These are phyloP conservation scores for Piezodorus guildinii DNA, from an alignment of 1,140 invertebrate genomes.

Conservation along the genomic window DNA sequence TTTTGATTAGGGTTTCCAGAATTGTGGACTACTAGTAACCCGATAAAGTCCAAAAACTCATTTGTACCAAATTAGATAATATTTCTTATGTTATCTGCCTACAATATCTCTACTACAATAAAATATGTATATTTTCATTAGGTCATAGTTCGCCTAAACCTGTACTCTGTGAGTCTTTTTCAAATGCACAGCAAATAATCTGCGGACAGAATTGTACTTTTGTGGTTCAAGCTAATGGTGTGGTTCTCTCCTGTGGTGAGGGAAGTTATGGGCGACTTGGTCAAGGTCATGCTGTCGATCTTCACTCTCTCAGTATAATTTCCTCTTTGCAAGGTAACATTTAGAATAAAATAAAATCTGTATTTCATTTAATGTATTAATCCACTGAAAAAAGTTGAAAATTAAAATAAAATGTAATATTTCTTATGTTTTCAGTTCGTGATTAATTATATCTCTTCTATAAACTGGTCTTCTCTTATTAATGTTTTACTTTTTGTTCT, in stretches of 20 bases:
- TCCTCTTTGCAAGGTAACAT: constrained; percentile 47
- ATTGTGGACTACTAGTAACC: too few species aligned
- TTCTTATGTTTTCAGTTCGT: background rate
- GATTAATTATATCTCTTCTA: background rate
- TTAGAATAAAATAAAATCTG: background rate
- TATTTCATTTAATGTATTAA: background rate
- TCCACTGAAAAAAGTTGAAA: too few species aligned
- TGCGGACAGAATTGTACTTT: constrained; percentile 54
- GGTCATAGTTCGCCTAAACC: constrained; percentile 35
- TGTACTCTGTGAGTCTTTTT: constrained; percentile 37
- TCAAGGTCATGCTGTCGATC: constrained; percentile 48
- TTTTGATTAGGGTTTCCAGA: too few species aligned
- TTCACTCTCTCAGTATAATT: constrained; percentile 47
- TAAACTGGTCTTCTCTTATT: background rate
- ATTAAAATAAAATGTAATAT: too few species aligned
- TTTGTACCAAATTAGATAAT: too few species aligned
- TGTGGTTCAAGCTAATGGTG: constrained; percentile 44
- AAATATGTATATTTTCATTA: constrained; percentile 12
- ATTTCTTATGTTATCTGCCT: too few species aligned
- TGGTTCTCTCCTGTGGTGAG: constrained; percentile 45
- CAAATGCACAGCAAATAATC: constrained; percentile 43
- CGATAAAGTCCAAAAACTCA: too few species aligned
- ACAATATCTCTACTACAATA: too few species aligned
- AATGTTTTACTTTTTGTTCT: background rate
- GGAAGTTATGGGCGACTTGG: constrained; percentile 46